Base-by-base conservation (phyloP, 2,113 vertebrate species). In the Aplodontia rufa region DNA sequence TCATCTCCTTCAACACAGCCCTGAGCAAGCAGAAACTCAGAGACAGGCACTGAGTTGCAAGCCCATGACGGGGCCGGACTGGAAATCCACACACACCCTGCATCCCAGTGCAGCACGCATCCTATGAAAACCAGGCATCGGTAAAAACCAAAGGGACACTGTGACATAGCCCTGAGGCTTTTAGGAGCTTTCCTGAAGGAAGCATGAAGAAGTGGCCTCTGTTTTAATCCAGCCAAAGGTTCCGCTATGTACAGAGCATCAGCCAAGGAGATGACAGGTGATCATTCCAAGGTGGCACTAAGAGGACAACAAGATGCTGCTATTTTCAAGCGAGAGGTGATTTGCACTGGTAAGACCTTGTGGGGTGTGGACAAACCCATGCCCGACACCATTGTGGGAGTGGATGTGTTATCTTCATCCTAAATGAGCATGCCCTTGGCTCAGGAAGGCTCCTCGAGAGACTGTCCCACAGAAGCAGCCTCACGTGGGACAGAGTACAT, bases 311-410 rank as follows among this genome's bases (percentile, higher is more conserved):
- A 3, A n/a, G 51, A 49, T 19, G 40, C 20, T 35, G 40, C 60
- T 32, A 2, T 32, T 76, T 64, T 51, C 35, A 75, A 42, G 49
- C 68, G n/a, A n/a, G 69, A 75, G 37, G 30, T 40, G 64, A 32
- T 60, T 9, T 6, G 7, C 1, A 47, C 0, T 1, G 1, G 69
- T 26, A 42, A 58, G 22, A 49, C 10, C 0, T 2, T 53, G 3
- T n/a, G 47, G 66, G 17, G 35, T 45, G 26, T 72, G 66, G 82
- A 86, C 72, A 53, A 76, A 22, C 62, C 2, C 22, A 5, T 10
- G 19, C 62, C 26, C 30, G 51, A 37, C 68, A 30, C 42, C 58
- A n/a, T 49, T 1, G 24, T 0, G 35, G 90, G 24, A 72, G 17
- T 0, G 28, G 37, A 51, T 28, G 35, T 8, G 4, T 12, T 1